Base-by-base conservation (phyloP, 1,140 invertebrate genomes). In the Periplaneta americana region DNA sequence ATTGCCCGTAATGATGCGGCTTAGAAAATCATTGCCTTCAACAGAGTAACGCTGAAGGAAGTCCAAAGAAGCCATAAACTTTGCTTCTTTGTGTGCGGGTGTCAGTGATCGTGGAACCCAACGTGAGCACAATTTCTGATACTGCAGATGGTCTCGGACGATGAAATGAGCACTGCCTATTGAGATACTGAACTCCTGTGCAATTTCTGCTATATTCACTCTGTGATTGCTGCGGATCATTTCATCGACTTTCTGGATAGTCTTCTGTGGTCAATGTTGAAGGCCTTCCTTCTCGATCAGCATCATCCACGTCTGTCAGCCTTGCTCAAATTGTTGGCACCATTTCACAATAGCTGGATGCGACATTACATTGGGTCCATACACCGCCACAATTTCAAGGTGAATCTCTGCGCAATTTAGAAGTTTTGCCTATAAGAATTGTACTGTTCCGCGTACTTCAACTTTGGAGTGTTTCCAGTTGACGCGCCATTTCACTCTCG, bases 21-120 rank as follows among this genome's bases (percentile, higher is more conserved):
- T 82, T 82, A 82, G 79, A 82, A 84, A 84, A 35, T 84, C 34
- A 80, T 84, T 81, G 35, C 74, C 84, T 80, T 84, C 83, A 2
- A 57, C 74, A 37, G 77, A 28, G 75, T 84, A 82, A 31, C 82
- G 82, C 75, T 83, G 36, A 37, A 84, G 78, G 75, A 84, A 84
- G 22, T 35, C 9, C 66, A 3, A 31, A 22, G 80, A 11, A 74
- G 32, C 37, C 32, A 18, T 31, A 36, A 80, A 74, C 34, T 15
- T 75, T 75, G 1, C 34, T 18, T n/a, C 37, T 74, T 81, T 75
- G 74, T 37, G 32, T 74, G 34, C 2, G 32, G 32, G n/a, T 36
- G 22, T 80, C 79, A 80, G 34, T 22, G n/a, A 36, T 75, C 75
- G 28, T 75, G 80, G 57, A 22, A 81, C 80, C 80, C 80, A 80